Conservation (phyloP, 2,888 invertebrate genomes). For the Drosophila fungiperda region DNA sequence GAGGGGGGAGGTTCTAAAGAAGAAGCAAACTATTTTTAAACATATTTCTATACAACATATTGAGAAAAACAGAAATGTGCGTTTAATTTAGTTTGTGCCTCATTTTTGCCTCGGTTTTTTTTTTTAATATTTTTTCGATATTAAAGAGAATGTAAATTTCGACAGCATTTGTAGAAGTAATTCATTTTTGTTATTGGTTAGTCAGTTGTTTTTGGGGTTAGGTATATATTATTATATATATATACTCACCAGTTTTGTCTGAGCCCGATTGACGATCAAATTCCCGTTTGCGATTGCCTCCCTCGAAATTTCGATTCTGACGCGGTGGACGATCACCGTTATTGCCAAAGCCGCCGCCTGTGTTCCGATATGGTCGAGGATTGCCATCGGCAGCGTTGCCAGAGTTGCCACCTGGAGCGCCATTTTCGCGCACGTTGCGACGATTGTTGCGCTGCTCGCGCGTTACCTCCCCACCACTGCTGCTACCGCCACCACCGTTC, state of each 20-base stretch:
- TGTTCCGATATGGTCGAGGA: conserved; percentile 62
- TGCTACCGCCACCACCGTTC: conserved; percentile 82
- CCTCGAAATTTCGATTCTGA: conserved; percentile 84
- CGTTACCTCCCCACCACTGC: conserved; percentile 83
- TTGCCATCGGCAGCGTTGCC: conserved; percentile 58
- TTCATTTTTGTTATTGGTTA: conserved; percentile 1
- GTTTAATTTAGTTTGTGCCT: conserved; percentile 11
- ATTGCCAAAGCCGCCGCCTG: conserved; percentile 46
- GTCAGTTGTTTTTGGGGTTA: conserved; percentile 23
- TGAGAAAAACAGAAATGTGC: conserved; percentile 47
- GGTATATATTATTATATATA: background rate
- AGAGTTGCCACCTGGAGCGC: conserved; percentile 72
- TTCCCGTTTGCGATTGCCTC: conserved; percentile 90
- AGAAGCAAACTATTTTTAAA: conserved; percentile 72
- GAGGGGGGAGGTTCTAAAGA: conserved; percentile 18
- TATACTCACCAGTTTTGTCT: conserved; percentile 92
- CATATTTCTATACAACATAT: conserved; percentile 57
- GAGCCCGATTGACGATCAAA: conserved; percentile 98
- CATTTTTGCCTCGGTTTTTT: conserved; percentile 17
- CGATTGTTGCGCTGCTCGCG: conserved; percentile 89
- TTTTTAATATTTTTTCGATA: conserved; percentile 11
- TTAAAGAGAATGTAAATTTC: background rate
- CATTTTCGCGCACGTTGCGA: conserved; percentile 86
- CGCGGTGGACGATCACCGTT: conserved; percentile 76
- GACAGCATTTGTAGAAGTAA: background rate